phyloP scores from a whole-genome alignment of 2,888 invertebrate species.

The Scelioninae gen. 1 region DNA sequence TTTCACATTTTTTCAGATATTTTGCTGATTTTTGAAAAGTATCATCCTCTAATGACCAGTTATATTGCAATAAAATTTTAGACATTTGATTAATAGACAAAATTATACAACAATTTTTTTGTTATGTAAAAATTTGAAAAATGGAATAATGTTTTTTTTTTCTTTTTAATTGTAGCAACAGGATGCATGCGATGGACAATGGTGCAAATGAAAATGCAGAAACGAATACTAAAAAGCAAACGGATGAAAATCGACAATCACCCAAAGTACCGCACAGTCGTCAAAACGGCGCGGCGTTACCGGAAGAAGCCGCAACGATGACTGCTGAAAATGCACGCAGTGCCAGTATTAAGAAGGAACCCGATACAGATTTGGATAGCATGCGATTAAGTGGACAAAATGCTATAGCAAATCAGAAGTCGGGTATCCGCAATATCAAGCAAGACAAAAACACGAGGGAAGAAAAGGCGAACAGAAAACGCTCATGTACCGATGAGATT shows the following conservation, averaged over 20 bases:
- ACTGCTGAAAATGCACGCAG: constrained; percentile 76
- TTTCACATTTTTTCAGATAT: too few species aligned
- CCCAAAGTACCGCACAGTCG: constrained; percentile 81
- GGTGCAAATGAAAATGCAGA: constrained; percentile 82
- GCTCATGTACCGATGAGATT: constrained; percentile 74
- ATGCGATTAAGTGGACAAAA: constrained; percentile 33
- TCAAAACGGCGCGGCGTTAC: constrained; percentile 81
- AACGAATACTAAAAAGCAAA: constrained; percentile 75
- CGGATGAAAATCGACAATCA: constrained; percentile 77
- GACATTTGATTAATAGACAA: too few species aligned
- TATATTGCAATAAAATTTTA: too few species aligned
- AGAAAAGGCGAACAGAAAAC: constrained; percentile 70
- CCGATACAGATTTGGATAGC: constrained; percentile 45
- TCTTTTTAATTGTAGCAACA: constrained; percentile 85
- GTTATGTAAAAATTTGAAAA: too few species aligned
- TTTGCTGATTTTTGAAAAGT: too few species aligned
- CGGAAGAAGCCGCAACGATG: constrained; percentile 81
- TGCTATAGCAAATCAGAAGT: constrained; percentile 45
- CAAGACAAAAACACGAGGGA: constrained; percentile 55
- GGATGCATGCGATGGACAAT: constrained; percentile 87
- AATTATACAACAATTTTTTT: too few species aligned
- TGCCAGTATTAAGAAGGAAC: constrained; percentile 75
- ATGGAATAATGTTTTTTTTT: too few species aligned
- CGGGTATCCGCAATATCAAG: constrained; percentile 53
- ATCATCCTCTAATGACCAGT: too few species aligned